Conservation (phyloP, 2,113 vertebrate genomes). For the Origma solitaria region DNA sequence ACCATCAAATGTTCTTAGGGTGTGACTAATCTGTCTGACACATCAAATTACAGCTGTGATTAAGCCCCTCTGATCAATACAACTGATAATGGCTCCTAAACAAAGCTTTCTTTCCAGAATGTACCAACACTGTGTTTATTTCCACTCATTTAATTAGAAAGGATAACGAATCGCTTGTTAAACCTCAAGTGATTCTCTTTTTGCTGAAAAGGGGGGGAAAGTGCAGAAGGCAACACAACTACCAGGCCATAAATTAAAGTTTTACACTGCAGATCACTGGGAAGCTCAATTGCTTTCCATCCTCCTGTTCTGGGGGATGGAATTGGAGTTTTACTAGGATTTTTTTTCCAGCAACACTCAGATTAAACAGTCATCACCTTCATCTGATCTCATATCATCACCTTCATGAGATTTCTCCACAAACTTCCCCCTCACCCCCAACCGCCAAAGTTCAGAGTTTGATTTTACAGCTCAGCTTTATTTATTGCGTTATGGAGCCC, state of each 20-base stretch:
- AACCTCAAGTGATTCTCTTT: background rate
- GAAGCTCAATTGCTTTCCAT: background rate
- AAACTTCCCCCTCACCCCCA: background rate
- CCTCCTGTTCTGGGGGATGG: background rate
- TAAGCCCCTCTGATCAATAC: slow-evolving; percentile 20
- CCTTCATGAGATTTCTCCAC: background rate
- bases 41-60: slow-evolving; percentile 11
- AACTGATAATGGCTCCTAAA: background rate
- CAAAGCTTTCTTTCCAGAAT: background rate
- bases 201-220: background rate
- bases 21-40: slow-evolving; percentile 4
- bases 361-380: background rate
- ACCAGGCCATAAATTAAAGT: background rate
- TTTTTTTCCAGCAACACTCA: background rate
- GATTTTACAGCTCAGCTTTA: background rate
- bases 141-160: slow-evolving; percentile 42
- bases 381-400: fast-evolving
- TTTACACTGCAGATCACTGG: background rate
- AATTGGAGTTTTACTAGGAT: background rate
- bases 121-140: background rate
- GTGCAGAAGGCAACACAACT: background rate
- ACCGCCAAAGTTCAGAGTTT: background rate
- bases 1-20: background rate
- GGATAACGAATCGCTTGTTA: background rate
- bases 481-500: background rate